Evolutionary conservation across 2,888 invertebrate genomes (phyloP).

Genomic region (Meteorus colon): DNA sequence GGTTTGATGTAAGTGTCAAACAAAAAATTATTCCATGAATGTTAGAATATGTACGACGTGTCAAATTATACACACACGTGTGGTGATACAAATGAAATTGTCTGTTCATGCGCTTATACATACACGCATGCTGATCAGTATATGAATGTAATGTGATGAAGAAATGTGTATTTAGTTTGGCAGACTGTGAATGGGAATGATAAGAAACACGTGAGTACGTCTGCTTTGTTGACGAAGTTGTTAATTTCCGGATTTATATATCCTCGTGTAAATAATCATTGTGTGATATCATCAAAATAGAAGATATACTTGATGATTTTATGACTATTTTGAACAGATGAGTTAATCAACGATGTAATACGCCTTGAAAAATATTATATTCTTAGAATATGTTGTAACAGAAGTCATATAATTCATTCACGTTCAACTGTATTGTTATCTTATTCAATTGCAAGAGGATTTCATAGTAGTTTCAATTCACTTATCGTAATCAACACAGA

Average conservation of each 20-base stretch:
- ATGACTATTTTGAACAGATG: too few relatives aligned
- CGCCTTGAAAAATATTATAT: too few relatives aligned
- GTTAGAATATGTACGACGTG: neutral
- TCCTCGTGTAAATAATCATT: neutral
- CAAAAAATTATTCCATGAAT: too few relatives aligned
- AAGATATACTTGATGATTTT: neutral
- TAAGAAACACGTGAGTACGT: conserved; percentile 54
- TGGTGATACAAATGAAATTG: conserved; percentile 48
- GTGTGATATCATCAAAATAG: neutral
- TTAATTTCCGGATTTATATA: conserved; percentile 15
- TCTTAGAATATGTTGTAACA: too few relatives aligned
- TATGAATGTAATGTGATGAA: conserved; percentile 36
- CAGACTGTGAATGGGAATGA: conserved; percentile 42
- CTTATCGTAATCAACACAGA: too few relatives aligned
- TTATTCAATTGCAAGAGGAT: too few relatives aligned
- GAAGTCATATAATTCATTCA: too few relatives aligned
- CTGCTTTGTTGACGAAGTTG: conserved; percentile 1
- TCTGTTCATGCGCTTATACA: conserved; percentile 52
- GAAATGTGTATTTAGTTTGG: conserved; percentile 58
- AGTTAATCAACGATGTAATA: too few relatives aligned
- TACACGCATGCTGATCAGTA: conserved; percentile 40
- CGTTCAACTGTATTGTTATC: too few relatives aligned
- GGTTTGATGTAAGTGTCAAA: too few relatives aligned
- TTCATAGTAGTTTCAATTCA: too few relatives aligned
- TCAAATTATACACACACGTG: neutral